A percentile compares a stretch with the other conserved stretches of the same genome.
Evolutionary conservation across 2,888 invertebrate species (phyloP).

Genomic region (Drosophila putrida): DNA sequence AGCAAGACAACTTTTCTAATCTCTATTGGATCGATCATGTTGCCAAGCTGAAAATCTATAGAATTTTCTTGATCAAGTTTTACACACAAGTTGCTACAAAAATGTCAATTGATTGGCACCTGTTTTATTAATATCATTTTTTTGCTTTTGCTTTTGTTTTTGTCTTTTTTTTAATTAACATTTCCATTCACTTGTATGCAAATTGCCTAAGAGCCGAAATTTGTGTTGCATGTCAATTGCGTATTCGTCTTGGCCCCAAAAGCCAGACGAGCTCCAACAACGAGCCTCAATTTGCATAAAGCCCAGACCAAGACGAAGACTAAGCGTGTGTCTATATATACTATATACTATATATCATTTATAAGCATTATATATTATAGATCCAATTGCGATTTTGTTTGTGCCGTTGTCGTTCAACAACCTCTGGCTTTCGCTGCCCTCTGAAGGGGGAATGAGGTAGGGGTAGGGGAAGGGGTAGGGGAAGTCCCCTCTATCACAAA

Average conservation of each 20-base stretch:
- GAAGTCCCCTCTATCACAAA: background rate
- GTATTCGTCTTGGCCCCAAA: constrained; percentile 23
- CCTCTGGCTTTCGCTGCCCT: constrained; percentile 15
- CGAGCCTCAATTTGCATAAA: constrained; percentile 39
- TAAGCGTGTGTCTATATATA: background rate
- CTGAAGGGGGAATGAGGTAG: too few relatives aligned
- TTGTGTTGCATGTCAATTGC: constrained; percentile 16
- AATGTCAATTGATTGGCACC: constrained; percentile 9
- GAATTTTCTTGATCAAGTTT: constrained; percentile 7
- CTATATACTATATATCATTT: background rate
- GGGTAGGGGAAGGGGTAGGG: background rate
- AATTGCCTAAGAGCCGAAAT: constrained; percentile 31
- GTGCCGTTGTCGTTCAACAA: constrained; percentile 42
- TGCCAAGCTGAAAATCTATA: background rate
- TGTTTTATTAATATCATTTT: constrained; percentile 1
- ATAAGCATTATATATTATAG: background rate
- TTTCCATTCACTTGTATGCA: constrained; percentile 31
- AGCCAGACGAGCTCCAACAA: constrained; percentile 19
- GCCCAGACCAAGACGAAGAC: constrained; percentile 8
- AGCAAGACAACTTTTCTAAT: constrained; percentile 6
- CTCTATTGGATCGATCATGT: background rate
- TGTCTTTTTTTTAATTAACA: constrained; percentile 6
- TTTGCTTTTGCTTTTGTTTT: background rate
- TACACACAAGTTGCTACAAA: background rate
- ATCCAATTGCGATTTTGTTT: constrained; percentile 5